Evolutionary conservation across 2,888 invertebrate species (phyloP), one percentile per base, ranked within the genome.

Genomic region (Blastobasis adustella): DNA sequence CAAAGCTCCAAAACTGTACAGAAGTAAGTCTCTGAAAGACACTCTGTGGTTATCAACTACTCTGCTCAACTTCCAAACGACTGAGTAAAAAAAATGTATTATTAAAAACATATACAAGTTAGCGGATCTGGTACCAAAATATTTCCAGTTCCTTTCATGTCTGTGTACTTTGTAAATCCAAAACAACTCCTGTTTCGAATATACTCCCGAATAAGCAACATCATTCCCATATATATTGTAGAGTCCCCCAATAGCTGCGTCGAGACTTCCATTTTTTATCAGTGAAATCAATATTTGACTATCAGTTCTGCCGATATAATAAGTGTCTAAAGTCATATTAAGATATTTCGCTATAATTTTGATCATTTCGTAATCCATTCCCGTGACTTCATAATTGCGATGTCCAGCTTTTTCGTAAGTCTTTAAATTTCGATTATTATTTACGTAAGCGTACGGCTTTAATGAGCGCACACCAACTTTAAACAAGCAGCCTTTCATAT

Each of bases 121-220:
- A 9, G 69, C 55, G 0, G 76, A 57, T 60, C 76, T 83, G 1
- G 37, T 45, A 0, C 73, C 46, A 8, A 85, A 61, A 47, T 68
- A 73, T 45, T 69, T 54, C 84, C 82, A 86, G 8, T 78, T 73
- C 54, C 70, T 67, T 2, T 61, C 58, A 0, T 55, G 55, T 59
- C 84, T 66, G 53, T 79, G 67, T 0, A 67, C 76, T 5, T 68
- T 56, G 47, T 84, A 86, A 0, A 75, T 61, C 83, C 83, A 86
- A 45, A 71, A 56, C 1, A 79, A 54, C 0, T 62, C 59, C 61
- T 84, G 81, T 36, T 68, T 64, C 0, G 63, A 62, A 51, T 86
- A 85, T 1, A 73, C 52, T 0, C 85, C 85, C 1, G 84, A 82
- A 55, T 85, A 87, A 4, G 66, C 70, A 0, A 86, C 75, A 0